A percentile compares a stretch with the other conserved stretches of the same genome.
These are phyloP conservation scores for Xestia xanthographa DNA, from an alignment of 2,888 invertebrate genomes.

Conservation along the genomic window DNA sequence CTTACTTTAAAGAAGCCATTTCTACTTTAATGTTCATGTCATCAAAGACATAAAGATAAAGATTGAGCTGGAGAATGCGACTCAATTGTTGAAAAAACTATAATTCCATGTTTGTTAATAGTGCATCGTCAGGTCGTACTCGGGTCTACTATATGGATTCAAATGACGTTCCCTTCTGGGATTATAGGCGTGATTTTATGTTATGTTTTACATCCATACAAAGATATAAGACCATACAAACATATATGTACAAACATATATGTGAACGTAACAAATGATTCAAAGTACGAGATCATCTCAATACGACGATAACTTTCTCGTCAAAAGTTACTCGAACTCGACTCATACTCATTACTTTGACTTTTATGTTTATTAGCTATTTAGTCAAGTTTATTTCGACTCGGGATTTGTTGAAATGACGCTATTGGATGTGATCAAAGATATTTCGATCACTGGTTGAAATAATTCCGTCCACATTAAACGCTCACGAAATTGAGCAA, in stretches of 20 bases:
- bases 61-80: background rate
- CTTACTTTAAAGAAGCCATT: slow-evolving; percentile 37
- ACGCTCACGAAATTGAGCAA: background rate
- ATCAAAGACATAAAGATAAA: background rate
- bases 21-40: slow-evolving; percentile 4
- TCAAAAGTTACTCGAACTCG: slow-evolving; percentile 46
- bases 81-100: background rate
- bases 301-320: slow-evolving; percentile 29
- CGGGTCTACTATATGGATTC: background rate
- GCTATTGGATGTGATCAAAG: background rate
- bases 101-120: background rate
- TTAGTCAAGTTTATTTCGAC: slow-evolving; percentile 18
- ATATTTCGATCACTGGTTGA: background rate
- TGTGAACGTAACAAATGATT: background rate
- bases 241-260: too few species aligned
- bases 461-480: background rate
- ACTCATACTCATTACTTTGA: slow-evolving; percentile 38
- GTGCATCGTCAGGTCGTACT: background rate
- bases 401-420: slow-evolving; percentile 19
- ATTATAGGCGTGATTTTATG: too few species aligned
- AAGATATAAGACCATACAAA: too few species aligned
- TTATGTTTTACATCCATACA: background rate
- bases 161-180: too few species aligned
- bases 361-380: slow-evolving; percentile 47
- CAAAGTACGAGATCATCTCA: background rate